Evolutionary conservation across 2,797 vertebrate genomes (phyloP).

Genomic region (Morelia viridis): DNA sequence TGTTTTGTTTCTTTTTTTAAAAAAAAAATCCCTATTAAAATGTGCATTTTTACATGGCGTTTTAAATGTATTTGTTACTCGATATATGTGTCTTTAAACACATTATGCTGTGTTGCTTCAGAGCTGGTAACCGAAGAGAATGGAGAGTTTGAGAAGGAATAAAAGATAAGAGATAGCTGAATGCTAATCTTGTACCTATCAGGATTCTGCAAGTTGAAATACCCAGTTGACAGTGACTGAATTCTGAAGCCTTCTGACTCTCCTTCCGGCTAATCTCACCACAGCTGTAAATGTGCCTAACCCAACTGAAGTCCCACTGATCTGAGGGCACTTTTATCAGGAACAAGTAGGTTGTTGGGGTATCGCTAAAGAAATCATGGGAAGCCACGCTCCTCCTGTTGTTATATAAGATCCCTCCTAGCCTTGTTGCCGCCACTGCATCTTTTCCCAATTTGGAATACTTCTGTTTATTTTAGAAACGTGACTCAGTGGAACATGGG

Average conservation of each 20-base stretch:
- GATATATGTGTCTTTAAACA: neutral
- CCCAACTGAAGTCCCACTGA: neutral
- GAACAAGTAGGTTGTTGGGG: neutral
- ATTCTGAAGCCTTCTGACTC: neutral
- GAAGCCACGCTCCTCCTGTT: neutral
- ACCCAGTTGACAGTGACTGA: neutral
- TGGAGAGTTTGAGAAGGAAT: neutral
- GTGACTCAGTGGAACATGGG: neutral
- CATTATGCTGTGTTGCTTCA: neutral
- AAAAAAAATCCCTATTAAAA: neutral
- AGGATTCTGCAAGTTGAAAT: neutral
- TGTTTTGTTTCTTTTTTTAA: neutral
- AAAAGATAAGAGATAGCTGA: neutral
- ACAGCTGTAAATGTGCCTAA: neutral
- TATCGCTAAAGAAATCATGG: neutral
- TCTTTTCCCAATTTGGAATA: neutral
- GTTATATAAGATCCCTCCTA: neutral
- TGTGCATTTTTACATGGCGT: neutral
- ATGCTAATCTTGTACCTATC: neutral
- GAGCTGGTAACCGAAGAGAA: neutral
- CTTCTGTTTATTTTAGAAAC: neutral
- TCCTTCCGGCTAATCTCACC: neutral
- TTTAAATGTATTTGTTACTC: neutral
- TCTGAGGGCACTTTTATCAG: neutral
- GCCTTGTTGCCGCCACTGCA: neutral